Conservation (phyloP, 2,797 vertebrate species). For the Antennarius maculatus region DNA sequence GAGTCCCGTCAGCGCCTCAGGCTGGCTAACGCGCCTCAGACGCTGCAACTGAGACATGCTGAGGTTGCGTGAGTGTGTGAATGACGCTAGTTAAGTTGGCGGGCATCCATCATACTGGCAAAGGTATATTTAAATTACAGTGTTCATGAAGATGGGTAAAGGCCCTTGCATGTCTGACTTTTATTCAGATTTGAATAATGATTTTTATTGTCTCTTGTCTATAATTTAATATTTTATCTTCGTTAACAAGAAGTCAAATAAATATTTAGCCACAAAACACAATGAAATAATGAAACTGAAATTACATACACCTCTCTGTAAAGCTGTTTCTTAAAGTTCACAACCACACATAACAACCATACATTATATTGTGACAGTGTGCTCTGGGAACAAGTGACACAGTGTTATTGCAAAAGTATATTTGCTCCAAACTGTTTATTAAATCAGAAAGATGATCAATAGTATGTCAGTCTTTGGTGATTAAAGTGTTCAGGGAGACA, state of each 20-base stretch:
- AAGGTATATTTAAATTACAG: slow-evolving; percentile 45
- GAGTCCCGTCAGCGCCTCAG: slow-evolving; percentile 48
- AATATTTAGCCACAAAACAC: not conserved
- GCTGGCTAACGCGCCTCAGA: slow-evolving; percentile 48
- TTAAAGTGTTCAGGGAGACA: too few relatives aligned
- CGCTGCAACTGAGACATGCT: slow-evolving; percentile 54
- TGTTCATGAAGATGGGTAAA: slow-evolving; percentile 38
- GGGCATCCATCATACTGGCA: slow-evolving; percentile 45
- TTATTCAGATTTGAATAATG: slow-evolving; percentile 28
- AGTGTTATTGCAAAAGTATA: too few relatives aligned
- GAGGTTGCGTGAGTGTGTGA: slow-evolving; percentile 33
- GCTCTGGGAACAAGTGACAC: too few relatives aligned
- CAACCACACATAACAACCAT: too few relatives aligned
- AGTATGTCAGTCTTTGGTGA: too few relatives aligned
- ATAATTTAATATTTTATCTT: slow-evolving; percentile 1
- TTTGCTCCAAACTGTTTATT: too few relatives aligned
- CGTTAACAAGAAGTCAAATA: slow-evolving; percentile 11
- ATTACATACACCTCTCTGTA: slow-evolving; percentile 3
- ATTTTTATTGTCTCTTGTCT: not conserved
- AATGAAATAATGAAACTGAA: not conserved
- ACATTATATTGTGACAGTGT: too few relatives aligned
- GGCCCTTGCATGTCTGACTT: slow-evolving; percentile 33
- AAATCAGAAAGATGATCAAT: too few relatives aligned
- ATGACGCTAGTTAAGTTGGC: slow-evolving; percentile 47
- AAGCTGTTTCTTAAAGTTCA: too few relatives aligned